phyloP scores from a whole-genome alignment of 2,113 vertebrate species.

The Xerus inauris region DNA sequence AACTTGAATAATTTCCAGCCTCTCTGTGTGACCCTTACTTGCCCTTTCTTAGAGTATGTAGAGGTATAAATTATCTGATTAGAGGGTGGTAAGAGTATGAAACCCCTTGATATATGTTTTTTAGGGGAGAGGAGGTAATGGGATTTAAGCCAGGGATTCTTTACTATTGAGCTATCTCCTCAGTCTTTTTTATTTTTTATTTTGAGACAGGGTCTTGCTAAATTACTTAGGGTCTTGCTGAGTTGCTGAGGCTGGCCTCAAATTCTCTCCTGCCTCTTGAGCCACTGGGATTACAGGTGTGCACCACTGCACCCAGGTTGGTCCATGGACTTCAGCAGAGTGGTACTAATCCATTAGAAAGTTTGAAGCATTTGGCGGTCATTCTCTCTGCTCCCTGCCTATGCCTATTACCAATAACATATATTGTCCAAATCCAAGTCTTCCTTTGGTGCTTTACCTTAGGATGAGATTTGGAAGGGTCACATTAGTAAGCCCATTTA shows the following conservation, averaged over 20 bases:
- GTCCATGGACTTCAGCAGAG: background rate
- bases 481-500: background rate
- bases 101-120: background rate
- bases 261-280: no score
- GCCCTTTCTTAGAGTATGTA: background rate
- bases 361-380: background rate
- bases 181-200: no score
- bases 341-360: background rate
- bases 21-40: background rate
- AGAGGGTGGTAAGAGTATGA: background rate
- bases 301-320: no score
- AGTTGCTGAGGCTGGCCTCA: no score
- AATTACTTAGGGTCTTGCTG: no score
- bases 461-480: background rate
- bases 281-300: no score
- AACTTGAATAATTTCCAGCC: background rate
- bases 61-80: background rate
- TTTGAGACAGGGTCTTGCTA: no score
- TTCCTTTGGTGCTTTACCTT: background rate
- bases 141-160: no score
- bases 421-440: background rate
- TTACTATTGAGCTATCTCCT: no score
- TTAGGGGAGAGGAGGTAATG: no score
- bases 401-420: background rate
- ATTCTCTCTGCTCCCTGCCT: background rate